Evolutionary conservation across 1,140 invertebrate genomes (phyloP).

Genomic region (Diabrotica virgifera): DNA sequence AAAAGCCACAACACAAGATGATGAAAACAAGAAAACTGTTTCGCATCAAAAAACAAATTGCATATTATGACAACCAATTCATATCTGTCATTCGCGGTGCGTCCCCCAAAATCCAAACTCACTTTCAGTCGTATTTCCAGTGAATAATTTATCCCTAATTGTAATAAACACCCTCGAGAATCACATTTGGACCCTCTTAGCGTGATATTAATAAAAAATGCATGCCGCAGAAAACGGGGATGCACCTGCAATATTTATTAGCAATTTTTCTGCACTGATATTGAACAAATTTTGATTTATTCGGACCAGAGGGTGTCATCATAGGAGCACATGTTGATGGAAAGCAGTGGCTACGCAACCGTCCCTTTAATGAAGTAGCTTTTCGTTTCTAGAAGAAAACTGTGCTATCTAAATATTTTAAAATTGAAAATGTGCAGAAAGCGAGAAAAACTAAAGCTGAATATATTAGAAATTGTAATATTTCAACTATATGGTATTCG

Average conservation of each 20-base stretch:
- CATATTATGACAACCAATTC: constrained; percentile 9
- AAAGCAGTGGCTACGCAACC: constrained; percentile 17
- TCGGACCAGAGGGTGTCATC: constrained; percentile 22
- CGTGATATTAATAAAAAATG: constrained; percentile 25
- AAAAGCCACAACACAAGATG: no score
- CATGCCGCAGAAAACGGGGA: constrained; percentile 8
- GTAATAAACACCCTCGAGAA: constrained; percentile 18
- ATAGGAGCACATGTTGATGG: constrained; percentile 23
- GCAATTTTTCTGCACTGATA: constrained; percentile 25
- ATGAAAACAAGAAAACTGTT: no score
- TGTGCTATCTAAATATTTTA: no score
- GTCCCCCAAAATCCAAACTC: constrained; percentile 9
- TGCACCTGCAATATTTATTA: constrained; percentile 33
- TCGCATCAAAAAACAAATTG: neutral
- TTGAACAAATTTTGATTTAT: constrained; percentile 36
- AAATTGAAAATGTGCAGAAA: no score
- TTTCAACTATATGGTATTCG: no score
- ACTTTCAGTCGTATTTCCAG: constrained; percentile 8
- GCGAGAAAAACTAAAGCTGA: no score
- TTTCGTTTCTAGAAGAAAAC: no score
- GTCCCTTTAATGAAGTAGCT: neutral
- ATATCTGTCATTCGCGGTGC: constrained; percentile 8
- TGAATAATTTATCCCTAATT: constrained; percentile 18
- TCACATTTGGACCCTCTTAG: constrained; percentile 3
- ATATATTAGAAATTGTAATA: no score